Evolutionary conservation across 2,113 vertebrate genomes (phyloP), one percentile per base, ranked within the genome.

Genomic region (Sterna hirundo): DNA sequence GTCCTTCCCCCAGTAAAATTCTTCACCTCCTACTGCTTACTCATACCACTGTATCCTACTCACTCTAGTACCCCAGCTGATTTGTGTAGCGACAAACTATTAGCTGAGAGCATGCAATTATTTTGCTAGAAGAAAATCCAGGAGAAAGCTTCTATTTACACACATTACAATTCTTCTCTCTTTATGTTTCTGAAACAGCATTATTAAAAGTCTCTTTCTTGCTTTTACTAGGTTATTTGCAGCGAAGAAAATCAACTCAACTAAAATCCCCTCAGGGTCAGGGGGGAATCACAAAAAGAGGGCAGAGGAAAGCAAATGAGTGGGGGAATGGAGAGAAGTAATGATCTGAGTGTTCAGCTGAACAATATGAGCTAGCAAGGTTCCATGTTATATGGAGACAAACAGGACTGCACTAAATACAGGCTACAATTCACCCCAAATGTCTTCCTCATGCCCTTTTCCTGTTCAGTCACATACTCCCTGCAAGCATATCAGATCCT

Each of bases 21-120:
- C 86, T 93, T 94, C 30, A 72, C 95, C 93, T 97, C 96, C 97
- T 90, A 97, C 94, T 82, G 55, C 78, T 97, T 95, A 83, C 47
- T 96, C 91, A 90, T 97, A 89, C 77, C 95, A 91, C 75, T 38
- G 86, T 83, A 90, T 91, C 83, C 94, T 89, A 93, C 88, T 92
- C 51, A 0, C 26, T 80, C 40, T 64, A 88, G 82, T 77, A 72
- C 25, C 58, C 57, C n/a, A 87, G 61, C 72, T 61, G 44, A 93
- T 87, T 78, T 81, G 51, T 80, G 68, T 75, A 87, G 91, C 36
- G 10, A 87, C 76, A 92, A 87, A 86, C 21, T 2, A 0, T 52
- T 86, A 84, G 78, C 60, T 9, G 1, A 93, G 78, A 93, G 74
- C 55, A 72, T 6, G 4, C 88, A 62, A 92, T 69, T 95, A 84